A percentile compares a stretch with the other conserved stretches of the same genome.
Evolutionary conservation across 2,797 vertebrate genomes (phyloP).

Genomic region (Botia almorhae): DNA sequence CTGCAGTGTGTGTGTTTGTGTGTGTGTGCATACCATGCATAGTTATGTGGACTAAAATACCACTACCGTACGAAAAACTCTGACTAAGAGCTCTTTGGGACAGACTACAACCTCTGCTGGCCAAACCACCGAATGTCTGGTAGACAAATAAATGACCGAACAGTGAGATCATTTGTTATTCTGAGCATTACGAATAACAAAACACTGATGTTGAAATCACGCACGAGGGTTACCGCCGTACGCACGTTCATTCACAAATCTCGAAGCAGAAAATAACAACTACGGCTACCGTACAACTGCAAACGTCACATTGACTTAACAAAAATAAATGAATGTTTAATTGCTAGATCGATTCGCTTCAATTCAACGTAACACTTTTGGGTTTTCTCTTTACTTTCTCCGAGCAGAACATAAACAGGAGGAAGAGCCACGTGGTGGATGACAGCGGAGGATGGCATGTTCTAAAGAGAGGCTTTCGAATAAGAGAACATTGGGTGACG

Average conservation of each 20-base stretch:
- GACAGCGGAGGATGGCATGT: constrained; percentile 32
- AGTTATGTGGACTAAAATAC: constrained; percentile 18
- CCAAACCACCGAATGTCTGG: constrained; percentile 10
- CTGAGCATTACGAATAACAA: not conserved
- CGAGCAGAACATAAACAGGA: not conserved
- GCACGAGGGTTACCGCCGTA: too few relatives aligned
- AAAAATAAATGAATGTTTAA: not conserved
- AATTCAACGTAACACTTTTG: not conserved
- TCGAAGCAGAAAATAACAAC: not conserved
- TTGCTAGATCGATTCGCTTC: not conserved
- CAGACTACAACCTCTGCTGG: constrained; percentile 35
- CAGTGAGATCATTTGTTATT: constrained; percentile 1
- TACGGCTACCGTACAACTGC: not conserved
- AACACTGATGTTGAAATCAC: not conserved
- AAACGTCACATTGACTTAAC: not conserved
- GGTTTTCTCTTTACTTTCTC: constrained; percentile 10
- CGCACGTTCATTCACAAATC: not conserved
- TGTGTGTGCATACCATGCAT: not conserved
- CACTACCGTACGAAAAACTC: constrained; percentile 1
- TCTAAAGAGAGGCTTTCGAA: constrained; percentile 51
- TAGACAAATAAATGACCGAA: not conserved
- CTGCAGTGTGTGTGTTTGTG: constrained; percentile 2
- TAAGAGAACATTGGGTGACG: constrained; percentile 71
- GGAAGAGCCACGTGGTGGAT: constrained; percentile 8
- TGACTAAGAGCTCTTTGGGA: not conserved